phyloP scores from a whole-genome alignment of 2,113 vertebrate genomes.

The Callithrix jacchus region DNA sequence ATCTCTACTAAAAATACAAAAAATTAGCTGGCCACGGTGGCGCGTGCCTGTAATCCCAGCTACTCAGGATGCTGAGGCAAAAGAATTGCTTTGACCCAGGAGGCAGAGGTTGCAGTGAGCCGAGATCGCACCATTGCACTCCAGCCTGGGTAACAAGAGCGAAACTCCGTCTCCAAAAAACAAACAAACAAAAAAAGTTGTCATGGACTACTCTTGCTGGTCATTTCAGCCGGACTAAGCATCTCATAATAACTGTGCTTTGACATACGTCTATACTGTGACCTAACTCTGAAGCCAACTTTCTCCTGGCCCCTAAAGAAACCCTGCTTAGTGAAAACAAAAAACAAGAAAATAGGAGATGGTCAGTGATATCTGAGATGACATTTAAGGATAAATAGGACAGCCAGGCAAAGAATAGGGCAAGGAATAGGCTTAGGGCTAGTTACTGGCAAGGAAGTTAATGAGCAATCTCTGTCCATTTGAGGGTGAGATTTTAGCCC shows the following conservation, averaged over 20 bases:
- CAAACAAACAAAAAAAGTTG: too few relatives aligned
- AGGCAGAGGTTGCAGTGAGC: too few relatives aligned
- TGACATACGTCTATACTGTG: not conserved
- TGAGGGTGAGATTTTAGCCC: not conserved
- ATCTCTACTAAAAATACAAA: too few relatives aligned
- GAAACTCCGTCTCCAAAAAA: too few relatives aligned
- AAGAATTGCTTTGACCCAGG: too few relatives aligned
- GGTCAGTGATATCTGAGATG: not conserved
- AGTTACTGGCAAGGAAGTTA: not conserved
- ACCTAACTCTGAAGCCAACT: not conserved
- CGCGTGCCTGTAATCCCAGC: too few relatives aligned
- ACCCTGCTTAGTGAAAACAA: not conserved
- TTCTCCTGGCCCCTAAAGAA: not conserved
- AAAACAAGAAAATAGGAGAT: not conserved
- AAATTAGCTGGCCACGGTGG: too few relatives aligned
- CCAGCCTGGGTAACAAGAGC: too few relatives aligned
- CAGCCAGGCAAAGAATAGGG: not conserved
- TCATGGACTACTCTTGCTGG: not conserved
- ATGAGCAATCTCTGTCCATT: not conserved
- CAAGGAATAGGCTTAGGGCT: not conserved
- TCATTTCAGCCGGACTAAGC: not conserved
- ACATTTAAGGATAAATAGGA: not conserved
- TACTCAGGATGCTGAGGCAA: too few relatives aligned
- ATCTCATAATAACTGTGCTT: not conserved
- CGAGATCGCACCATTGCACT: too few relatives aligned